Base-by-base conservation (phyloP, 2,797 vertebrate species). In the Hozukius guyotensis region DNA sequence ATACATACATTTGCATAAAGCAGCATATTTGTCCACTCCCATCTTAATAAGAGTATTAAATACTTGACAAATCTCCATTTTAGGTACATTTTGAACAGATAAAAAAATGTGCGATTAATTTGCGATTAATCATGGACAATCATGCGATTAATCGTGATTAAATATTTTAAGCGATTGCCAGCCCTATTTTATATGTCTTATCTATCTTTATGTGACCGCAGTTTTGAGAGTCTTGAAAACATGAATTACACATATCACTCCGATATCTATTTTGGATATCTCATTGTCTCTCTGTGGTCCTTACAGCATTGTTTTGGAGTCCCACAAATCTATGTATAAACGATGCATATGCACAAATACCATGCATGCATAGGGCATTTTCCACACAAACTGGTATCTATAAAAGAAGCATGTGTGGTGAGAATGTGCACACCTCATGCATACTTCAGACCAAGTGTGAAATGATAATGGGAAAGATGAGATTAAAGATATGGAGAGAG, bases 241-340 rank as follows among this genome's bases (percentile, higher is more conserved):
- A 38, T 31, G 20, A 18, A 63, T 25, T 36, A 25, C 0, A 4
- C 7, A 20, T 14, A 2, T 52, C 8, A 13, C 4, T 38, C 20
- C 20, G 36, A 61, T 13, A 25, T 55, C 36, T 42, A 13, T 75
- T 79, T 56, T 38, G 5, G 68, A 29, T n/a, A 11, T 53, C 8
- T 69, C 27, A 60, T 81, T 74, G 31, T 81, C 27, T 73, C 34
- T 71, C 20, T 72, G 66, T 67, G 70, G 65, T 64, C 16, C 2
- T 31, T 16, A 31, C 14, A 68, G 59, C 29, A 27, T 29, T 63
- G 20, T 59, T 77, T 24, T 62, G 24, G n/a, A 32, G 46, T 72
- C 8, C 52, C 27, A 25, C 42, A 65, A 53, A 27, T 71, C 27
- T 38, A 49, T 22, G 16, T 42, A 27, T 20, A 25, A 55, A 24